These are phyloP conservation scores for Parelbella ahira DNA, from an alignment of 2,888 invertebrate genomes.

Conservation along the genomic window DNA sequence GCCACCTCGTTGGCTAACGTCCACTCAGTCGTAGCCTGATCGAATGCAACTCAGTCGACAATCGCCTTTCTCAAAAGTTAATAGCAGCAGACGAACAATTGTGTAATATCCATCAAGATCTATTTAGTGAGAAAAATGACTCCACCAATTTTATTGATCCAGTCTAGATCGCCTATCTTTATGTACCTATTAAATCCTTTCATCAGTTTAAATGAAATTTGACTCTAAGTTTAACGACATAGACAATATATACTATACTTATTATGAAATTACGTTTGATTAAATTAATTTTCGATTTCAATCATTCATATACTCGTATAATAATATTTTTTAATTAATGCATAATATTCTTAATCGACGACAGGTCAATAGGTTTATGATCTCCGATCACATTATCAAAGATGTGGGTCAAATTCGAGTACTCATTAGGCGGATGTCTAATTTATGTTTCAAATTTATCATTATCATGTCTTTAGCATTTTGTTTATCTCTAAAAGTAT, in stretches of 20 bases:
- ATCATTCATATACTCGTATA: no score
- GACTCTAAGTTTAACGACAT: no score
- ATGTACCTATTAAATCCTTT: no score
- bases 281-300: no score
- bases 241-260: no score
- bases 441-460: no score
- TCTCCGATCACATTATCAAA: conserved; percentile 25
- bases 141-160: no score
- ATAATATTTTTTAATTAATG: conserved; percentile 2
- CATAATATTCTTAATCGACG: conserved; percentile 7
- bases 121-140: neutral
- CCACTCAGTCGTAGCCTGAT: conserved; percentile 35
- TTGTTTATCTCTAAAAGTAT: no score
- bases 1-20: conserved; percentile 50
- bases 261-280: no score
- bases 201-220: no score
- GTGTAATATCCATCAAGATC: conserved; percentile 1
- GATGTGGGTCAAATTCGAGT: conserved; percentile 8
- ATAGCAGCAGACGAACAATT: conserved; percentile 2
- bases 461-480: no score
- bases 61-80: conserved; percentile 32
- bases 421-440: conserved; percentile 1
- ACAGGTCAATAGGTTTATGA: conserved; percentile 31
- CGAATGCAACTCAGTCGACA: conserved; percentile 47
- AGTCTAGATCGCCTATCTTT: no score